Percentiles rank a stretch among this genome's conserved stretches.
Evolutionary conservation across 2,113 vertebrate genomes (phyloP).

Genomic region (Dissostichus mawsoni): DNA sequence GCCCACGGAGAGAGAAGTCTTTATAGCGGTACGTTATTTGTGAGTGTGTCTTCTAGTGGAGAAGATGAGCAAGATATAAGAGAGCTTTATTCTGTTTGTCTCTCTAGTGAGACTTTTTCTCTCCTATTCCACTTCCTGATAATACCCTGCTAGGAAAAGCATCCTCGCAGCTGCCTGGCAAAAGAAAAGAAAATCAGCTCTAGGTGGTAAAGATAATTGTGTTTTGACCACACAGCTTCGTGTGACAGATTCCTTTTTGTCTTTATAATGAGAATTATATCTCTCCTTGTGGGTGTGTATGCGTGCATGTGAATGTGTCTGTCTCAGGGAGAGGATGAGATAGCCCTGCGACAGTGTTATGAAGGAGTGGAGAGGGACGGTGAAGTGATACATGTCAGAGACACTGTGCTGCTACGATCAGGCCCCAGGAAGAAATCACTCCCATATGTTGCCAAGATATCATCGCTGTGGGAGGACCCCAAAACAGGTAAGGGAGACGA

Average conservation of each 20-base stretch:
- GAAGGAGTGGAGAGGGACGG: conserved; percentile 95
- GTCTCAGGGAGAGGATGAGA: conserved; percentile 92
- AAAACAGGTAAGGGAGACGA: conserved; percentile 88
- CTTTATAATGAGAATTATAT: conserved; percentile 60
- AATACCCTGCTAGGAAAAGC: not conserved
- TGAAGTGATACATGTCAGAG: conserved; percentile 94
- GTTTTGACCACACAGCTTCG: conserved; percentile 51
- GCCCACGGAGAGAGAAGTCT: conserved; percentile 92
- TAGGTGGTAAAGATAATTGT: conserved; percentile 43
- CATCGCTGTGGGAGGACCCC: conserved; percentile 97
- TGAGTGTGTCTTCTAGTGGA: not conserved
- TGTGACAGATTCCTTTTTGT: conserved; percentile 52
- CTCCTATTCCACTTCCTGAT: not conserved
- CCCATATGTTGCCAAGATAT: conserved; percentile 98
- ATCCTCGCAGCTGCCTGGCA: not conserved
- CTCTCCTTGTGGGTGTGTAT: conserved; percentile 26
- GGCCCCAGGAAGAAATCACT: conserved; percentile 97
- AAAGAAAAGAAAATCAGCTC: conserved; percentile 13
- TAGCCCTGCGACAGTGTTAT: conserved; percentile 93
- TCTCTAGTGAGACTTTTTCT: conserved; percentile 3
- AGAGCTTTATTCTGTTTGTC: not conserved
- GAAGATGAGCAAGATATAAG: conserved; percentile 17
- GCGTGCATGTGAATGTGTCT: not conserved
- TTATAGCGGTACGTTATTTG: conserved; percentile 89
- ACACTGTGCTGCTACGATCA: conserved; percentile 95